phyloP scores from a whole-genome alignment of 2,888 invertebrate genomes.

The Trachelus stipa region DNA sequence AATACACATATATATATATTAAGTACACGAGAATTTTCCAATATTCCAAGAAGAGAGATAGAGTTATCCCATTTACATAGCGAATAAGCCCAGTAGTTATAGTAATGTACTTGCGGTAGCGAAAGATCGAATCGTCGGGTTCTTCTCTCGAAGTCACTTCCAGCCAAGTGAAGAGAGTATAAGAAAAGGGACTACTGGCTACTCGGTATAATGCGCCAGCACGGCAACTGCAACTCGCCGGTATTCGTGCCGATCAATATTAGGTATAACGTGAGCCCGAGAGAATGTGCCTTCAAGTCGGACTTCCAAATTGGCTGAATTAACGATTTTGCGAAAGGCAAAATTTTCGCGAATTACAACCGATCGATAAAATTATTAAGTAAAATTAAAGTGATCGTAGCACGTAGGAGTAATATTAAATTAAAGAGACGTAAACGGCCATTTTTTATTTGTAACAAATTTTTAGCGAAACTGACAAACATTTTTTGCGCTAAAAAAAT shows the following conservation, averaged over 20 bases:
- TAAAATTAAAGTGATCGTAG: no score
- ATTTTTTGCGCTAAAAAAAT: no score
- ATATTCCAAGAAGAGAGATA: neutral
- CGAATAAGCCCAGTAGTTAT: neutral
- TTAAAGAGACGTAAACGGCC: no score
- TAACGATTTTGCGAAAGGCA: constrained; percentile 17
- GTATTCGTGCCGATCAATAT: constrained; percentile 43
- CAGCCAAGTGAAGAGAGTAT: neutral
- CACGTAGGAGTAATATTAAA: no score
- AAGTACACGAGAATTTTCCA: neutral
- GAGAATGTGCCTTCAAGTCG: constrained; percentile 28
- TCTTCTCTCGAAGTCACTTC: neutral
- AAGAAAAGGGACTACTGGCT: neutral
- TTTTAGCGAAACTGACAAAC: no score
- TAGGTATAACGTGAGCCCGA: constrained; percentile 28
- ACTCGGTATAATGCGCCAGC: constrained; percentile 11
- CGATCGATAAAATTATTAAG: no score
- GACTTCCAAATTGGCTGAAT: constrained; percentile 49
- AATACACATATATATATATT: no score
- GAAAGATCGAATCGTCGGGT: neutral
- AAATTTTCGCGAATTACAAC: neutral
- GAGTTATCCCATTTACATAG: neutral
- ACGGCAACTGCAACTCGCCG: constrained; percentile 34
- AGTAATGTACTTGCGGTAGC: neutral
- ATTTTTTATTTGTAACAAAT: no score